These are phyloP conservation scores for Myxocyprinus asiaticus DNA, from an alignment of 2,113 vertebrate species.

Conservation along the genomic window DNA sequence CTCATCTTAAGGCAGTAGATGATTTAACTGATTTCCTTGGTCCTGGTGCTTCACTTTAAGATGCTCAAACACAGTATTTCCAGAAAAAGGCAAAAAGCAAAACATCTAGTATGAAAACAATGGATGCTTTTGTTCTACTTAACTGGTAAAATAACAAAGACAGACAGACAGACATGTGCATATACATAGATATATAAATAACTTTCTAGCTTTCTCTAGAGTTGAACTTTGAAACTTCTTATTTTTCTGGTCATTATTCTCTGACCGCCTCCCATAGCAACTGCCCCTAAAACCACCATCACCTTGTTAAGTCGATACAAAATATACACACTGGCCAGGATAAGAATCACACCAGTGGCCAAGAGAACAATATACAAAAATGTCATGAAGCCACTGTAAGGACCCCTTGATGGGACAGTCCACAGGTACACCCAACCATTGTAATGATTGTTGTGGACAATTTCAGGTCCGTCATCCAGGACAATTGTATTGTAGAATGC, in stretches of 20 bases:
- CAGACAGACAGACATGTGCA: too few species aligned
- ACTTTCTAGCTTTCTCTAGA: neutral
- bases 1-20: constrained; percentile 62
- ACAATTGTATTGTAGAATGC: constrained; percentile 60
- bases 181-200: too few species aligned
- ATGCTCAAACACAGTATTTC: constrained; percentile 77
- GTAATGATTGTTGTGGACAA: constrained; percentile 75
- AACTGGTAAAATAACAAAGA: neutral
- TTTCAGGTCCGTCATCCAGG: constrained; percentile 62
- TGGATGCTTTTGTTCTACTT: neutral
- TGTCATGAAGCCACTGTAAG: constrained; percentile 70
- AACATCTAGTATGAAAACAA: neutral
- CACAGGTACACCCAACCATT: constrained; percentile 82
- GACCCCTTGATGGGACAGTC: constrained; percentile 76
- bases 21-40: neutral
- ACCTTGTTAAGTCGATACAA: constrained; percentile 60
- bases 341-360: constrained; percentile 58
- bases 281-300: constrained; percentile 37
- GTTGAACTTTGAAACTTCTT: too few species aligned
- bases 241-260: constrained; percentile 26
- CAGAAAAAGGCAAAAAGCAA: constrained; percentile 73
- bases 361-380: constrained; percentile 66
- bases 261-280: neutral
- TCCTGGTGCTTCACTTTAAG: neutral
- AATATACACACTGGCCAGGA: constrained; percentile 56